Conservation (phyloP, 2,113 vertebrate species). For the Pipa parva region DNA sequence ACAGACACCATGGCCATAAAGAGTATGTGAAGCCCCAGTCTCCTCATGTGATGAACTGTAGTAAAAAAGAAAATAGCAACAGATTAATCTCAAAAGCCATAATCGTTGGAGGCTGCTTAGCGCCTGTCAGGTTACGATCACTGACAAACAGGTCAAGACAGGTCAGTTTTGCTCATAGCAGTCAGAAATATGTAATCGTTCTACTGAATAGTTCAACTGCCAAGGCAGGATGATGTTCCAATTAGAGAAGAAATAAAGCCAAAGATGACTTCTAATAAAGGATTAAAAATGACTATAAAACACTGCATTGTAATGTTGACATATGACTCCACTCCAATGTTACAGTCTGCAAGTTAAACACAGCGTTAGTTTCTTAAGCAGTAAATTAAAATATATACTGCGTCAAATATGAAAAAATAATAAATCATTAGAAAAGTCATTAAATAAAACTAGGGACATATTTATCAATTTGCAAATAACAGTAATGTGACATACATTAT, state of each 20-base stretch:
- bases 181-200: slow-evolving; percentile 78
- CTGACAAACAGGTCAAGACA: slow-evolving; percentile 76
- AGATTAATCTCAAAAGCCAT: slow-evolving; percentile 71
- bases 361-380: slow-evolving; percentile 16
- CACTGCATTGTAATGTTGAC: slow-evolving; percentile 67
- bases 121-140: slow-evolving; percentile 76
- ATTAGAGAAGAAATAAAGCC: slow-evolving; percentile 76
- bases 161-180: slow-evolving; percentile 75
- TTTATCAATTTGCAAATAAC: too few relatives aligned
- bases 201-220: slow-evolving; percentile 76
- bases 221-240: slow-evolving; percentile 78
- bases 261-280: slow-evolving; percentile 76
- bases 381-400: too few relatives aligned
- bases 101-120: slow-evolving; percentile 69
- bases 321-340: slow-evolving; percentile 64
- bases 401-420: too few relatives aligned
- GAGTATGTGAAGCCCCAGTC: slow-evolving; percentile 87
- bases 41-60: slow-evolving; percentile 93
- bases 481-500: too few relatives aligned
- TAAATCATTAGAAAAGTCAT: too few relatives aligned
- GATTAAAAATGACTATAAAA: slow-evolving; percentile 66
- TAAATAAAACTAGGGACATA: too few relatives aligned
- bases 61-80: slow-evolving; percentile 59
- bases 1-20: slow-evolving; percentile 97
- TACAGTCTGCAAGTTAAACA: slow-evolving; percentile 67